Evolutionary conservation across 2,113 vertebrate genomes (phyloP).

Genomic region (Seriola rivoliana): DNA sequence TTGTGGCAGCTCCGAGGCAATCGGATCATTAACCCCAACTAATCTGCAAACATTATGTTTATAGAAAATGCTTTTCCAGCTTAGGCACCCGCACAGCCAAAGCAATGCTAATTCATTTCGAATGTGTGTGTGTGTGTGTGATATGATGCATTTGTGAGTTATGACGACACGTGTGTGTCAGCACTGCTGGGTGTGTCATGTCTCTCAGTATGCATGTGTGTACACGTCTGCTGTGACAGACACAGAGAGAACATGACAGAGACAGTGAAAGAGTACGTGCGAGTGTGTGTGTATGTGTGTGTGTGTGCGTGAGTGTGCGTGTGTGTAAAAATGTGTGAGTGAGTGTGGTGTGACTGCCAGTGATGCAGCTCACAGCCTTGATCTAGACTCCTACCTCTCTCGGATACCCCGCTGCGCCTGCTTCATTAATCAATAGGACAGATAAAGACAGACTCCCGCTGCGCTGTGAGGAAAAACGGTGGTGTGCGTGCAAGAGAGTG

Average conservation of each 20-base stretch:
- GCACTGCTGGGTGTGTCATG: slow-evolving; percentile 46
- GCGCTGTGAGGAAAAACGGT: slow-evolving; percentile 81
- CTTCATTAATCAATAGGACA: slow-evolving; percentile 87
- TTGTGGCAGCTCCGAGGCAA: slow-evolving; percentile 51
- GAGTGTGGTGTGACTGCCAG: slow-evolving; percentile 43
- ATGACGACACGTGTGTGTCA: slow-evolving; percentile 28
- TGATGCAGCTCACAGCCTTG: slow-evolving; percentile 71
- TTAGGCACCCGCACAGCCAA: slow-evolving; percentile 43
- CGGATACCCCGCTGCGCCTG: slow-evolving; percentile 76
- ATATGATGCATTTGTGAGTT: slow-evolving; percentile 42
- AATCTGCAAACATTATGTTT: slow-evolving; percentile 80
- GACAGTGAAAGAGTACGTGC: slow-evolving; percentile 25
- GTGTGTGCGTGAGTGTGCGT: background rate
- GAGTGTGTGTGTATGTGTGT: background rate
- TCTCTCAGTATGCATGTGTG: slow-evolving; percentile 52
- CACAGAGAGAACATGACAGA: slow-evolving; percentile 63
- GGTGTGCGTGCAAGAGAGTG: slow-evolving; percentile 54
- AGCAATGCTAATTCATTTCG: slow-evolving; percentile 60
- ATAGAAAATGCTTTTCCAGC: slow-evolving; percentile 62
- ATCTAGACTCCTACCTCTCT: slow-evolving; percentile 77
- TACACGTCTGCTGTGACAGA: slow-evolving; percentile 66
- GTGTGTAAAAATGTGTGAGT: slow-evolving; percentile 7
- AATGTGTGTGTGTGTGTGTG: background rate
- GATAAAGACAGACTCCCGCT: slow-evolving; percentile 84
- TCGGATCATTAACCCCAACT: slow-evolving; percentile 77